Evolutionary conservation across 2,113 vertebrate species (phyloP), one percentile per base, ranked within the genome.

Genomic region (Podarcis muralis): DNA sequence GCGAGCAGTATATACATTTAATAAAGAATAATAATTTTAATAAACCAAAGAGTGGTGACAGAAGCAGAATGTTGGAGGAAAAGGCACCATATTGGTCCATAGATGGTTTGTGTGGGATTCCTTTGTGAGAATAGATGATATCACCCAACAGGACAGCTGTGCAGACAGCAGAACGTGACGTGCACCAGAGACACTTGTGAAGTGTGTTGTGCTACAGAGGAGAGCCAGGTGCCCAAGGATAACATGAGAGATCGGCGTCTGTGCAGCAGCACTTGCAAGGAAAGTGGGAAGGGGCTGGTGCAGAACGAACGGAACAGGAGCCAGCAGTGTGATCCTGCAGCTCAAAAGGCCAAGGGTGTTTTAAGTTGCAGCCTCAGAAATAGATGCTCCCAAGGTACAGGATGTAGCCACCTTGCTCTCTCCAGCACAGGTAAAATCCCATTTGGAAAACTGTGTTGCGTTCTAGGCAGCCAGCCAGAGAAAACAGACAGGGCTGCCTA

Each of bases 321-420:
- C 82, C 66, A 22, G 62, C 20, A 12, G 22, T 37, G 57, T 1
- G 62, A 3, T 1, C 40, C 83, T 57, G 68, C 12, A 3, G 27
- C 4, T 7, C n/a, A 11, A 53, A 72, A 84, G 40, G 40, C 25
- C 68, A 71, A 9, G 22, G 40, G n/a, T n/a, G 1, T 2, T 16
- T 22, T 3, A 12, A 32, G 69, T 48, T 25, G 83, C 30, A n/a
- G 32, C 68, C 22, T 16, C n/a, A 16, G 1, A 37, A 20, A 35
- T 9, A 1, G n/a, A 37, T 5, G 71, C 16, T 35, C 20, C 83
- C 53, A 2, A 32, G 12, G 20, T 22, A 57, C 7, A 22, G 30
- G 13, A 15, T 1, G 1, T n/a, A 6, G 9, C 22, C 6, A 4
- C 2, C 2, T n/a, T 69, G 1, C 35, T 69, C 23, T 20, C 7